Evolutionary conservation across 2,888 invertebrate genomes (phyloP).

Genomic region (Sclerodermus sp.): DNA sequence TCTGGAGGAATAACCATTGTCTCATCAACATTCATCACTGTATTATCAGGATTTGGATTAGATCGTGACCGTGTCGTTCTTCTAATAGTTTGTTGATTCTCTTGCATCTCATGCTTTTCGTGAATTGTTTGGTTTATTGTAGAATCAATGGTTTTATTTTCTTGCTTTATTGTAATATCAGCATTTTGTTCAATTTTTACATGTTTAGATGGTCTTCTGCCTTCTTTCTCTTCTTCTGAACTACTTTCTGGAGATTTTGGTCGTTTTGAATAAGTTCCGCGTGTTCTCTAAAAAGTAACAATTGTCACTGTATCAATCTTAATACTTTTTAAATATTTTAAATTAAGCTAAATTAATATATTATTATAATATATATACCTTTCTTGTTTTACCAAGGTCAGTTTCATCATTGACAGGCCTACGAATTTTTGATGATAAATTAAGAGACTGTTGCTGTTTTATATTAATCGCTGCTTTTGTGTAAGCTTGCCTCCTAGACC

Average conservation of each 20-base stretch:
- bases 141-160: background rate
- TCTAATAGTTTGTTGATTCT: background rate
- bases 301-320: too few relatives aligned
- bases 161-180: background rate
- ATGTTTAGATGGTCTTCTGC: slow-evolving; percentile 27
- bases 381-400: slow-evolving; percentile 2
- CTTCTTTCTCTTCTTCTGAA: slow-evolving; percentile 45
- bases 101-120: background rate
- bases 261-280: slow-evolving; percentile 28
- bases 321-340: too few relatives aligned
- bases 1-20: slow-evolving; percentile 24
- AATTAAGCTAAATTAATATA: background rate
- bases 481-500: slow-evolving; percentile 40
- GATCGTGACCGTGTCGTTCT: background rate
- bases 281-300: too few relatives aligned
- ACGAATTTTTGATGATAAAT: slow-evolving; percentile 27
- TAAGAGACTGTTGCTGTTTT: slow-evolving; percentile 35
- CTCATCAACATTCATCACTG: slow-evolving; percentile 17
- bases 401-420: slow-evolving; percentile 23
- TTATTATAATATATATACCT: slow-evolving; percentile 19
- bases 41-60: background rate
- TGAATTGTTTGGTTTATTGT: too few relatives aligned
- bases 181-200: slow-evolving; percentile 29
- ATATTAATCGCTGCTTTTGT: slow-evolving; percentile 39
- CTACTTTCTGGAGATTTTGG: slow-evolving; percentile 26